Percentiles rank a stretch among this genome's conserved stretches.
phyloP scores from a whole-genome alignment of 1,140 invertebrate genomes.

The Calycopis cecrops region DNA sequence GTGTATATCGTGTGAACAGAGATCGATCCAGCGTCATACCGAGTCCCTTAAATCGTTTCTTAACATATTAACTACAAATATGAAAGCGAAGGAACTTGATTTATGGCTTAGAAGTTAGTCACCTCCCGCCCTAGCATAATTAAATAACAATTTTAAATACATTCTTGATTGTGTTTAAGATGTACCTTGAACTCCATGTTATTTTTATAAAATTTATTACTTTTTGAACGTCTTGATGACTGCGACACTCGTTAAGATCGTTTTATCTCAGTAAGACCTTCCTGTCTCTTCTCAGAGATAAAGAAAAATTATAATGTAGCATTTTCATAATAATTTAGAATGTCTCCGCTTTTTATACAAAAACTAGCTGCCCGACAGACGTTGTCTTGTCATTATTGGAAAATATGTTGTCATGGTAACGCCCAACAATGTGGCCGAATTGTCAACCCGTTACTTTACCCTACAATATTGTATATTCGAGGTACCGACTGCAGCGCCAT shows the following conservation, averaged over 20 bases:
- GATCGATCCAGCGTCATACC: not conserved
- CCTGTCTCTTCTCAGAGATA: not conserved
- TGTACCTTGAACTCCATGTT: not conserved
- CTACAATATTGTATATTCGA: no score
- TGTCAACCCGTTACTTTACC: no score
- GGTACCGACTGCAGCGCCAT: no score
- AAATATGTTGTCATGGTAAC: no score
- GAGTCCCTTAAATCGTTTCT: no score
- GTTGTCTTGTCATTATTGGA: no score
- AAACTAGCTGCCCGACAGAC: no score
- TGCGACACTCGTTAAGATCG: not conserved
- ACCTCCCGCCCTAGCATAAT: not conserved
- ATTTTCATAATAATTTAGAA: no score
- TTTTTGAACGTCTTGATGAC: not conserved
- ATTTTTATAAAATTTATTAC: not conserved
- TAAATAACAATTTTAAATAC: not conserved
- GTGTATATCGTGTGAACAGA: no score
- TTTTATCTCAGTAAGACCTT: not conserved
- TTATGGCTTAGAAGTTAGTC: conserved; percentile 4
- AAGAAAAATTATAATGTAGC: not conserved
- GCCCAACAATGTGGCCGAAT: no score
- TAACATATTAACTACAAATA: not conserved
- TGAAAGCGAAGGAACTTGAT: no score
- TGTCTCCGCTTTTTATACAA: not conserved
- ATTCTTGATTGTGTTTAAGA: not conserved